phyloP scores from a whole-genome alignment of 2,113 vertebrate genomes.

The Rhinolophus sinicus region DNA sequence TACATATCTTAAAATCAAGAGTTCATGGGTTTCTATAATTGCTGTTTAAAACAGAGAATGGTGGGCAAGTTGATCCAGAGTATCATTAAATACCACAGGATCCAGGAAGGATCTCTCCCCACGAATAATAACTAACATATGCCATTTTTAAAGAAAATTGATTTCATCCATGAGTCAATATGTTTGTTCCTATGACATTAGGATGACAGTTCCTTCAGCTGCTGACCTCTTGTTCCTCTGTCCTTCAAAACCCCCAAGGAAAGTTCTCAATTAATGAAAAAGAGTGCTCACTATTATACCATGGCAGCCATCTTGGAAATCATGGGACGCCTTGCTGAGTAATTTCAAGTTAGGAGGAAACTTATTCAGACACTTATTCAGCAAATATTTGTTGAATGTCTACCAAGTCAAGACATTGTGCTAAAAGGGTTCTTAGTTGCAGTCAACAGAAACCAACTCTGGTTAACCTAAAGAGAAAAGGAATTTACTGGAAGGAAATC shows the following conservation, averaged over 20 bases:
- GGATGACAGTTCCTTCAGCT: slow-evolving; percentile 52
- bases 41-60: slow-evolving; percentile 22
- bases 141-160: slow-evolving; percentile 65
- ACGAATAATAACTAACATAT: slow-evolving; percentile 57
- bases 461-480: slow-evolving; percentile 49
- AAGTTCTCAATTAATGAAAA: slow-evolving; percentile 41
- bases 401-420: slow-evolving; percentile 36
- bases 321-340: not conserved
- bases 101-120: not conserved
- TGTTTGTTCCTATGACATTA: slow-evolving; percentile 64
- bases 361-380: not conserved
- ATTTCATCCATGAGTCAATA: slow-evolving; percentile 64
- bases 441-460: slow-evolving; percentile 34
- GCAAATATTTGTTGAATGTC: slow-evolving; percentile 26
- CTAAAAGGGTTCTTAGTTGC: not conserved
- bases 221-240: slow-evolving; percentile 45
- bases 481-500: slow-evolving; percentile 27
- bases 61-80: not conserved
- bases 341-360: slow-evolving; percentile 37
- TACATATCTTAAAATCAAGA: slow-evolving; percentile 12
- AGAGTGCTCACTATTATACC: not conserved
- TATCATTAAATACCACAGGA: slow-evolving; percentile 39
- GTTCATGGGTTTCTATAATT: not conserved
- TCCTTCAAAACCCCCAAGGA: slow-evolving; percentile 59
- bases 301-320: slow-evolving; percentile 3